These are phyloP conservation scores for Garrulus glandarius DNA, from an alignment of 2,797 vertebrate genomes.

Conservation along the genomic window DNA sequence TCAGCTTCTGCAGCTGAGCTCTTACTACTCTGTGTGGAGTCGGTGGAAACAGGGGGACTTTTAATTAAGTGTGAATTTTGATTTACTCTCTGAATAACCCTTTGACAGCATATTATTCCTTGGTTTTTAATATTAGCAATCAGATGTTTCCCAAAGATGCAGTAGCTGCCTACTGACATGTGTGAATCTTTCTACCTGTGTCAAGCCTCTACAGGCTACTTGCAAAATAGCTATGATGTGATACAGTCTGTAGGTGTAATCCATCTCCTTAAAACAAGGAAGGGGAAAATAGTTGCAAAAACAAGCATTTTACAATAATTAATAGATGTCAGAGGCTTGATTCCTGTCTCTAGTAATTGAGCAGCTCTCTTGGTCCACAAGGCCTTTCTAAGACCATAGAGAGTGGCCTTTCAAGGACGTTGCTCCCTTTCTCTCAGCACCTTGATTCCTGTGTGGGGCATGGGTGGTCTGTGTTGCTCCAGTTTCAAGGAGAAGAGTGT, in stretches of 20 bases:
- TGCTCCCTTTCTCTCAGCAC: background rate
- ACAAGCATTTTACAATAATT: background rate
- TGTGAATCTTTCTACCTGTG: background rate
- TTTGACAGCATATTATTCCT: background rate
- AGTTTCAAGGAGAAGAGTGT: background rate
- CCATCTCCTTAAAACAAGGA: background rate
- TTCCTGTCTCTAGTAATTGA: background rate
- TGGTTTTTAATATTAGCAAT: background rate
- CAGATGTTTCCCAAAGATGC: background rate
- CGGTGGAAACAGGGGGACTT: background rate
- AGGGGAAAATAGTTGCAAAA: background rate
- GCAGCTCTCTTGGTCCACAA: background rate
- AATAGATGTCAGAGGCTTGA: background rate
- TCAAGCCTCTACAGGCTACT: background rate
- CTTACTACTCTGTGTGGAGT: background rate
- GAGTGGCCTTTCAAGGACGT: background rate
- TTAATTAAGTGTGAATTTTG: conserved; percentile 18
- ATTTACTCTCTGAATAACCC: conserved; percentile 3
- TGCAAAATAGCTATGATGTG: background rate
- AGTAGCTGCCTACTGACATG: background rate
- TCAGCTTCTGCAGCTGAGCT: background rate
- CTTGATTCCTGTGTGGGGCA: background rate
- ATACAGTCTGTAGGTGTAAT: background rate
- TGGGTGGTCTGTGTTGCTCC: background rate
- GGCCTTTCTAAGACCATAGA: background rate